A percentile compares a stretch with the other conserved stretches of the same genome.
phyloP scores from a whole-genome alignment of 2,113 vertebrate species.

The Marmota flaviventris region DNA sequence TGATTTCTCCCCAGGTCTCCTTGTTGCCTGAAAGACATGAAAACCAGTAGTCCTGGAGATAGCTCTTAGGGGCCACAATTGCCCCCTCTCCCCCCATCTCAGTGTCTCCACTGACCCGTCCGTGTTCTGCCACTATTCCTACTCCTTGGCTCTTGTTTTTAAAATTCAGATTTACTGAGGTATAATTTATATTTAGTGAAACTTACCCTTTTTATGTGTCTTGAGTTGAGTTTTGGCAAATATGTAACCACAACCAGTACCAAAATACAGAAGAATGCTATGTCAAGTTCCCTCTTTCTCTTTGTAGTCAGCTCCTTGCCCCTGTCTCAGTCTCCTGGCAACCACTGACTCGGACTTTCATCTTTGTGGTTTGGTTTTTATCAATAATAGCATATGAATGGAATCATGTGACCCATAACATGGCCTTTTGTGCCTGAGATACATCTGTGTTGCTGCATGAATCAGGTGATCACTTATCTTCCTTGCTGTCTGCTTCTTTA shows the following conservation, averaged over 20 bases:
- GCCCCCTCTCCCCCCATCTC: background rate
- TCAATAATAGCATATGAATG: background rate
- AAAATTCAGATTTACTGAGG: background rate
- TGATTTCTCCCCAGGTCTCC: background rate
- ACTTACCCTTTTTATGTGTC: background rate
- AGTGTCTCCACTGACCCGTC: rapidly evolving
- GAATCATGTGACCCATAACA: rapidly evolving
- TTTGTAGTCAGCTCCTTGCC: background rate
- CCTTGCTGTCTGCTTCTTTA: background rate
- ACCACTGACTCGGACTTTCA: background rate
- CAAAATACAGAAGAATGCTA: background rate
- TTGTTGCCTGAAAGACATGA: background rate
- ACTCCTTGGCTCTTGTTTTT: background rate
- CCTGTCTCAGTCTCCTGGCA: too few relatives aligned
- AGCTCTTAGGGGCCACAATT: background rate
- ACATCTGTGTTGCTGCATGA: rapidly evolving
- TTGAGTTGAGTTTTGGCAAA: background rate
- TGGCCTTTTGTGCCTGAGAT: background rate
- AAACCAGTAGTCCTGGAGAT: background rate
- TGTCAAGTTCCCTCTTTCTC: background rate
- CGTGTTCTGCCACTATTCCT: background rate
- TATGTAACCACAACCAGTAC: rapidly evolving
- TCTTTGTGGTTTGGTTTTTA: background rate
- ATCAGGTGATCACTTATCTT: background rate
- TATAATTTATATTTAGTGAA: background rate